Base-by-base conservation (phyloP, 2,888 invertebrate genomes). In the Habrosyne pyritoides region DNA sequence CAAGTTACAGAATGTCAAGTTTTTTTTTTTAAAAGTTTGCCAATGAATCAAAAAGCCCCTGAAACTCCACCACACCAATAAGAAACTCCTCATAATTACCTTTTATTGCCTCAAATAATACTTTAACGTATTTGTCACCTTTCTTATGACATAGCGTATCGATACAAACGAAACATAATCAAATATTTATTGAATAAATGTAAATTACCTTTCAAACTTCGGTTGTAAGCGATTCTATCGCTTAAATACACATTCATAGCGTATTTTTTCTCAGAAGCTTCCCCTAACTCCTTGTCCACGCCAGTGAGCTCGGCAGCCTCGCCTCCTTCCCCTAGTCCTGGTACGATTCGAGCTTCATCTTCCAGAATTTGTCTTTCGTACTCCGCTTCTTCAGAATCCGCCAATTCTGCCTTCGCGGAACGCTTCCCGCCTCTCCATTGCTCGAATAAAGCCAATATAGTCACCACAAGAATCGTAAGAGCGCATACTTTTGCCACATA, bases 161-260 rank as follows among this genome's bases (percentile, higher is more conserved):
- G 12, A 28, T 14, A 12, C 33, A 33, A 4, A n/a, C 36, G n/a
- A 53, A 4, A 51, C 7, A 28, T 46, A 55, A 58, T 53, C 60
- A 57, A 18, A 21, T 28, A 24, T 21, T 48, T 12, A 55, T 24
- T 28, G 21, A 21, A 22, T 24, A 33, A 51, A 18, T 47, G 47
- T 21, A 53, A 53, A 54, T 70, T 77, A 90, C 93, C 97, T 77
- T 94, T 94, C 33, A 98, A 85, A 64, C 95, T 95, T 68, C 99
- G 93, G 83, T 97, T 97, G 73, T 98, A 95, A 0, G 98, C 95
- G 76, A 99, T 96, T 79, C 96, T 95, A 80, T 98, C 97, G 81
- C 98, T 98, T 7, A 98, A 93, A 68, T 97, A 94, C 57, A 97
- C 95, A 82, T 99, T 99, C 64, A 99, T 94, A 1, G 98, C 98